Evolutionary conservation across 1,140 invertebrate species (phyloP).

Genomic region (Cotesia typhae): DNA sequence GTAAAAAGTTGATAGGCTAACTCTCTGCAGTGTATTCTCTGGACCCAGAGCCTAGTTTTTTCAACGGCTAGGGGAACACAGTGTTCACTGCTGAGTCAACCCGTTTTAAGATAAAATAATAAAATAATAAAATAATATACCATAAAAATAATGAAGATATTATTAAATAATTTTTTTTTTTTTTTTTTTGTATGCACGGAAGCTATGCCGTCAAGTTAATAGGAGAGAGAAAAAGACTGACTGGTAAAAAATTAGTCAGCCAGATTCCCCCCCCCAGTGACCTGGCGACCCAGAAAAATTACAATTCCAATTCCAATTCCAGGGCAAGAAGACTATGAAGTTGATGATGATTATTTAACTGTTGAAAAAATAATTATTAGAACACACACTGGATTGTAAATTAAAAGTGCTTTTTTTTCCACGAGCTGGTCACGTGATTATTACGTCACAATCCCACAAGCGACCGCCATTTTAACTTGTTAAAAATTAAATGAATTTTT

Average conservation of each 20-base stretch:
- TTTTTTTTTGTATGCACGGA: slow-evolving; percentile 18
- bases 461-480: slow-evolving; percentile 57
- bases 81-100: slow-evolving; percentile 63
- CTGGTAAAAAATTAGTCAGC: slow-evolving; percentile 61
- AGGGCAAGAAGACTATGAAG: too few relatives aligned
- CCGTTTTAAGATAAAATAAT: slow-evolving; percentile 8
- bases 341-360: slow-evolving; percentile 50
- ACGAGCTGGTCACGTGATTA: slow-evolving; percentile 37
- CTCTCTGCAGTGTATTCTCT: slow-evolving; percentile 64
- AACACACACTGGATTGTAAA: slow-evolving; percentile 12
- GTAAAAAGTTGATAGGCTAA: slow-evolving; percentile 13
- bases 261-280: slow-evolving; percentile 67
- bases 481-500: slow-evolving; percentile 20
- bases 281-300: slow-evolving; percentile 50
- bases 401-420: not conserved
- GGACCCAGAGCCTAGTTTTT: slow-evolving; percentile 58
- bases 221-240: slow-evolving; percentile 70
- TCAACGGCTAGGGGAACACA: slow-evolving; percentile 61
- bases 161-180: not conserved
- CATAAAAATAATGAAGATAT: not conserved
- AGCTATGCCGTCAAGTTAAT: slow-evolving; percentile 58
- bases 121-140: not conserved
- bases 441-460: slow-evolving; percentile 39
- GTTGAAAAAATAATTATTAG: slow-evolving; percentile 51
- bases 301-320: too few relatives aligned